Evolutionary conservation across 2,113 vertebrate genomes (phyloP).

Genomic region (Sula dactylatra): DNA sequence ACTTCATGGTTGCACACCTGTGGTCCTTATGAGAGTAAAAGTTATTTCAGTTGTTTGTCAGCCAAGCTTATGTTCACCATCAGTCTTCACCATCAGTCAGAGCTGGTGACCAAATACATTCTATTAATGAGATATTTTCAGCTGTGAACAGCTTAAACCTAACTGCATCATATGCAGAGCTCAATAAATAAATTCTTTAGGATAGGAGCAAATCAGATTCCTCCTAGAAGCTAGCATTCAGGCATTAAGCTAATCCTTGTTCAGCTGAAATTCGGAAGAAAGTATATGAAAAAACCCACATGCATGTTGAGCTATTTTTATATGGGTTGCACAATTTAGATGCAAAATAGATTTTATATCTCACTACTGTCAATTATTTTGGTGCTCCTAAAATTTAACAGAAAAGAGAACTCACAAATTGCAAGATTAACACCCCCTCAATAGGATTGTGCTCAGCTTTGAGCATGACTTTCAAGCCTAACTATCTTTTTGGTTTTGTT

Average conservation of each 20-base stretch:
- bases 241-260: background rate
- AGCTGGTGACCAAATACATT: background rate
- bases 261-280: background rate
- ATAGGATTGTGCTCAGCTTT: background rate
- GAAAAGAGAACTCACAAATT: background rate
- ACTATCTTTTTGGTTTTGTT: background rate
- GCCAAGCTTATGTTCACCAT: background rate
- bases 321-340: background rate
- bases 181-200: background rate
- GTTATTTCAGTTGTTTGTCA: background rate
- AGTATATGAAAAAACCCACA: background rate
- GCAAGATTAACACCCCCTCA: background rate
- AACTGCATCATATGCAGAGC: background rate
- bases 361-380: background rate
- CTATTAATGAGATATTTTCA: background rate
- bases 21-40: background rate
- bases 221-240: background rate
- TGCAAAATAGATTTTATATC: background rate
- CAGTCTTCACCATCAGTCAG: background rate
- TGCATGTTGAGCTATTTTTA: background rate
- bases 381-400: background rate
- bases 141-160: background rate
- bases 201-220: background rate
- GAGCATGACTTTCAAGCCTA: background rate
- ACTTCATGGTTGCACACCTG: background rate